A percentile compares a stretch with the other conserved stretches of the same genome.
Evolutionary conservation across 2,797 vertebrate species (phyloP).

Genomic region (Rhynchonycteris naso): DNA sequence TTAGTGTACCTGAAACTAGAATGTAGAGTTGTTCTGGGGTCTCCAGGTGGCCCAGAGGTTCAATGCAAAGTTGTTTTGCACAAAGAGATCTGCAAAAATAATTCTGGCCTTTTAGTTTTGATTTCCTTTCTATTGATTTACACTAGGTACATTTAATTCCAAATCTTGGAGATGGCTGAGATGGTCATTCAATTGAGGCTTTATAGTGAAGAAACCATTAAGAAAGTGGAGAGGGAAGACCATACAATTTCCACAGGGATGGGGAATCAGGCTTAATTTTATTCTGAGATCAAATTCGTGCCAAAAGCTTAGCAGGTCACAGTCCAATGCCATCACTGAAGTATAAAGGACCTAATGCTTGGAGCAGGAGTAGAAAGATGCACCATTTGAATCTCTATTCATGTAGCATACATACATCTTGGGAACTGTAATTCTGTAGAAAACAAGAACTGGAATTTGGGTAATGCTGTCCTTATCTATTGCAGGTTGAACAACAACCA

Average conservation of each 20-base stretch:
- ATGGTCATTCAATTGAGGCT: constrained; percentile 77
- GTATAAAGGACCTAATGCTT: background rate
- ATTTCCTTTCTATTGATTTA: constrained; percentile 85
- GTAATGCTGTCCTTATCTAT: fast-evolving
- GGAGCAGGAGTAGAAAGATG: fast-evolving
- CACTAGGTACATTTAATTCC: constrained; percentile 83
- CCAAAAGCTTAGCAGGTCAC: constrained; percentile 54
- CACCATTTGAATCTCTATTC: background rate
- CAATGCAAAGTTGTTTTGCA: constrained; percentile 74
- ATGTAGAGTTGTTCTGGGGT: background rate
- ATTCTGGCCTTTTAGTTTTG: constrained; percentile 79
- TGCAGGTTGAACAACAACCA: background rate
- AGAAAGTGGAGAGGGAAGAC: constrained; percentile 77
- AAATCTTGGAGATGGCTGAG: constrained; percentile 73
- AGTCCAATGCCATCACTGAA: constrained; percentile 36
- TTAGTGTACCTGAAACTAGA: constrained; percentile 35
- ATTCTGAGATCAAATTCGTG: constrained; percentile 73
- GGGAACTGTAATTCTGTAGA: background rate
- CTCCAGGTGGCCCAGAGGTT: constrained; percentile 70
- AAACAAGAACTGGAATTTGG: background rate
- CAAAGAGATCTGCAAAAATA: constrained; percentile 71
- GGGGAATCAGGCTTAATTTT: constrained; percentile 70
- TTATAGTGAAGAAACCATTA: constrained; percentile 83
- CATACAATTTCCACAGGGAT: constrained; percentile 66
- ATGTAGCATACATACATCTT: fast-evolving